Conservation (phyloP, 2,888 invertebrate genomes). For the Platycheirus rosarum region DNA sequence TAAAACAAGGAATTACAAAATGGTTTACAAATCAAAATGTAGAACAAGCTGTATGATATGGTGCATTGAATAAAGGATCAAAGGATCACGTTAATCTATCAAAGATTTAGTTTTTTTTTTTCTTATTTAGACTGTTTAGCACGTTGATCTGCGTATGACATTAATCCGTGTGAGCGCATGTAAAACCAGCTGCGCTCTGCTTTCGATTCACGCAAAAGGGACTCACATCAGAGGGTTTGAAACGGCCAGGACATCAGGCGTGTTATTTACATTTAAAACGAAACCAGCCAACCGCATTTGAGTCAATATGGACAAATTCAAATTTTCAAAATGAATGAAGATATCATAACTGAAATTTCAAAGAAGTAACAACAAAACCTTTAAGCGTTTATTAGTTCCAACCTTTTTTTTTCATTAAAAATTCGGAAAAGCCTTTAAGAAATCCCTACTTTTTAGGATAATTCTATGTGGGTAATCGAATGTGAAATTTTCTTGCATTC, state of each 20-base stretch:
- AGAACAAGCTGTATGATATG: constrained; percentile 34
- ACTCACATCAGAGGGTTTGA: constrained; percentile 35
- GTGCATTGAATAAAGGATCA: constrained; percentile 77
- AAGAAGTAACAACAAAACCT: background rate
- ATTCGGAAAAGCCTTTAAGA: constrained; percentile 48
- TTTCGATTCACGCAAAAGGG: constrained; percentile 57
- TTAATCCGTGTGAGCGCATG: constrained; percentile 77
- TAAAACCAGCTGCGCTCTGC: constrained; percentile 66
- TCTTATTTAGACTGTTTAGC: constrained; percentile 74
- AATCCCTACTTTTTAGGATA: constrained; percentile 34
- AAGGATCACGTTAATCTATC: constrained; percentile 81
- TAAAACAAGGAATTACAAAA: constrained; percentile 42
- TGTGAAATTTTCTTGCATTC: constrained; percentile 58
- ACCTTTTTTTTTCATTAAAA: constrained; percentile 39
- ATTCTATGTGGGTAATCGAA: constrained; percentile 57
- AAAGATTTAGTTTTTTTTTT: constrained; percentile 72
- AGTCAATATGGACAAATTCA: constrained; percentile 45
- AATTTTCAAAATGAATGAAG: constrained; percentile 53
- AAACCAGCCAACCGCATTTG: constrained; percentile 63
- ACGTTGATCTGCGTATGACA: constrained; percentile 78
- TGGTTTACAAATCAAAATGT: constrained; percentile 43
- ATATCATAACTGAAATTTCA: constrained; percentile 36
- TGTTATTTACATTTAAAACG: constrained; percentile 60
- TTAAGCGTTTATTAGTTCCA: constrained; percentile 49
- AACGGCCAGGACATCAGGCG: constrained; percentile 21